Percentiles rank a stretch among this genome's conserved stretches.
Conservation (phyloP, 2,888 invertebrate genomes). For the Napeogenes inachia region DNA sequence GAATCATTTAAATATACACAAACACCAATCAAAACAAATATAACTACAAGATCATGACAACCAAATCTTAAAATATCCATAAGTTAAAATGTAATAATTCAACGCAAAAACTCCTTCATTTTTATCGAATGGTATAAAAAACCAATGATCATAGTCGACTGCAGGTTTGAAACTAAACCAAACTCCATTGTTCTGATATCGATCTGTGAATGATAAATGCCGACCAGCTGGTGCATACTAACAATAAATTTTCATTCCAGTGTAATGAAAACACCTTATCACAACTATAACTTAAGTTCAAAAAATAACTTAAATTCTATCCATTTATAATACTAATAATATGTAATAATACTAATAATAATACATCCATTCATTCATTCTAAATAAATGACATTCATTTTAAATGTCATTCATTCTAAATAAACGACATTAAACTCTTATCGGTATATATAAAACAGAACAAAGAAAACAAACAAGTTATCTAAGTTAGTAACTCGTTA, state of each 20-base stretch:
- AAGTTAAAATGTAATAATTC: not conserved
- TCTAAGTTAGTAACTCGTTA: no score
- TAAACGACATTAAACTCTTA: no score
- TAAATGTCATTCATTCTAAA: no score
- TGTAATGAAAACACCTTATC: not conserved
- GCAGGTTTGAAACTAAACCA: not conserved
- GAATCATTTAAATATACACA: no score
- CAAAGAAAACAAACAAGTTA: not conserved
- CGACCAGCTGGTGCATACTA: constrained; percentile 1
- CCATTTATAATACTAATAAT: no score
- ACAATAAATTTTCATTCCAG: not conserved
- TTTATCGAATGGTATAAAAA: not conserved
- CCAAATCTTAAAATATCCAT: no score
- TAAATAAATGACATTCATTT: no score
- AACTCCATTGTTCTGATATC: constrained; percentile 3
- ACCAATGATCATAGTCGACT: not conserved
- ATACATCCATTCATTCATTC: no score
- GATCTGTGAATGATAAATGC: not conserved
- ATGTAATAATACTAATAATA: no score
- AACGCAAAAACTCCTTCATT: not conserved
- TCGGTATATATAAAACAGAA: not conserved
- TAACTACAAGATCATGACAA: no score
- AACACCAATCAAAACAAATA: no score
- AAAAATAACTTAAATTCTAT: not conserved
- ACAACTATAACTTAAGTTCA: not conserved